Evolutionary conservation across 2,888 invertebrate species (phyloP).

Genomic region (Amiota mariae): DNA sequence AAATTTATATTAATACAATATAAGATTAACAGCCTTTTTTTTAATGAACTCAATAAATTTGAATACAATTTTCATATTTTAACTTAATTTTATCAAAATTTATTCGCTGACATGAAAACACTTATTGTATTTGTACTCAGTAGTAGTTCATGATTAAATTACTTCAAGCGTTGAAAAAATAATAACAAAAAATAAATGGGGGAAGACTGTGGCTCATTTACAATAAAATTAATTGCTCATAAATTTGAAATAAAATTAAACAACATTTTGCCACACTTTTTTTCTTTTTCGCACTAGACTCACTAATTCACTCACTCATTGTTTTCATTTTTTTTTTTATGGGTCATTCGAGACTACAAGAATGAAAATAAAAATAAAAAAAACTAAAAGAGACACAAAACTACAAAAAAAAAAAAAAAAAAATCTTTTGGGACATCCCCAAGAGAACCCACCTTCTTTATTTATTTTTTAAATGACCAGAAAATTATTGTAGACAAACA

Average conservation of each 20-base stretch:
- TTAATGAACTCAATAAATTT: no score
- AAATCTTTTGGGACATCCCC: no score
- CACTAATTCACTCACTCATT: neutral
- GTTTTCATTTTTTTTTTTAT: constrained; percentile 39
- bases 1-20: no score
- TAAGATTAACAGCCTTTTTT: no score
- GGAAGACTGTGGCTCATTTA: no score
- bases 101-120: neutral
- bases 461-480: constrained; percentile 51
- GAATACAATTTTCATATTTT: neutral
- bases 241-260: constrained; percentile 61
- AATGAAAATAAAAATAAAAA: neutral
- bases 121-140: no score
- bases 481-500: constrained; percentile 49
- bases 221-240: constrained; percentile 66
- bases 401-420: no score
- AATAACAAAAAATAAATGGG: neutral
- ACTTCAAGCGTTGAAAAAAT: constrained; percentile 16
- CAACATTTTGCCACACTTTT: constrained; percentile 61
- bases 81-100: neutral
- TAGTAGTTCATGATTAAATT: neutral
- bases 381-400: neutral
- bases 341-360: constrained; percentile 40
- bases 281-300: neutral
- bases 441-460: no score